Percentiles rank a stretch among this genome's conserved stretches.
phyloP scores from a whole-genome alignment of 2,888 invertebrate genomes.

The Drosophila parthenogenetica region DNA sequence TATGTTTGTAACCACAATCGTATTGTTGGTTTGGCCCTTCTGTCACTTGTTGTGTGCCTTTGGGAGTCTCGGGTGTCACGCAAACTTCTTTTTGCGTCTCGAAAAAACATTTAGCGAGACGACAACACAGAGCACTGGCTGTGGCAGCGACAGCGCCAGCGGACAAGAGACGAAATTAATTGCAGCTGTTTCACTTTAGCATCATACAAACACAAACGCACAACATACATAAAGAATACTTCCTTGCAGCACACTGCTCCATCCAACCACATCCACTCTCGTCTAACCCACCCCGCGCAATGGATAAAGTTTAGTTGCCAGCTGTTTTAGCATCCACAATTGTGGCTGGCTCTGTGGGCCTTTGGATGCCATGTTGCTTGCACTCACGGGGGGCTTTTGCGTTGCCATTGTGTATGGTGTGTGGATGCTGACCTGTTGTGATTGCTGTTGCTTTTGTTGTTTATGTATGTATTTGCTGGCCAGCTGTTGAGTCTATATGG shows the following conservation, averaged over 20 bases:
- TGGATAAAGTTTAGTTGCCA: constrained; percentile 51
- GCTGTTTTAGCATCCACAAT: constrained; percentile 70
- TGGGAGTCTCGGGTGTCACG: constrained; percentile 13
- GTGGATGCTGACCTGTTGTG: constrained; percentile 66
- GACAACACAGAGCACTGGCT: neutral
- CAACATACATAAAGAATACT: constrained; percentile 22
- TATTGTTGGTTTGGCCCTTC: constrained; percentile 20
- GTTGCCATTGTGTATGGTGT: constrained; percentile 33
- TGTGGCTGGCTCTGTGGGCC: constrained; percentile 43
- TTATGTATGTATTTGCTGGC: constrained; percentile 39
- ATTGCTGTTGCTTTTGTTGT: constrained; percentile 49
- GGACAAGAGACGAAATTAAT: constrained; percentile 40
- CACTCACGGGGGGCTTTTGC: constrained; percentile 31
- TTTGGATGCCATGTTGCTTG: constrained; percentile 46
- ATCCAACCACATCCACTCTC: neutral
- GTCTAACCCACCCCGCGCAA: constrained; percentile 9
- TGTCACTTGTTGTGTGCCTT: constrained; percentile 60
- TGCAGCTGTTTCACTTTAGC: constrained; percentile 56
- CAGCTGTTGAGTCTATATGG: constrained; percentile 62
- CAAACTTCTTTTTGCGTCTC: constrained; percentile 30
- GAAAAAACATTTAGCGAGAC: constrained; percentile 3
- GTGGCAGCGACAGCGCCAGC: neutral
- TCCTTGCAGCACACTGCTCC: constrained; percentile 30
- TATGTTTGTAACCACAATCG: constrained; percentile 1
- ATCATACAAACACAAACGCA: constrained; percentile 19